Base-by-base conservation (phyloP, 2,113 vertebrate species). In the Aptenodytes forsteri region DNA sequence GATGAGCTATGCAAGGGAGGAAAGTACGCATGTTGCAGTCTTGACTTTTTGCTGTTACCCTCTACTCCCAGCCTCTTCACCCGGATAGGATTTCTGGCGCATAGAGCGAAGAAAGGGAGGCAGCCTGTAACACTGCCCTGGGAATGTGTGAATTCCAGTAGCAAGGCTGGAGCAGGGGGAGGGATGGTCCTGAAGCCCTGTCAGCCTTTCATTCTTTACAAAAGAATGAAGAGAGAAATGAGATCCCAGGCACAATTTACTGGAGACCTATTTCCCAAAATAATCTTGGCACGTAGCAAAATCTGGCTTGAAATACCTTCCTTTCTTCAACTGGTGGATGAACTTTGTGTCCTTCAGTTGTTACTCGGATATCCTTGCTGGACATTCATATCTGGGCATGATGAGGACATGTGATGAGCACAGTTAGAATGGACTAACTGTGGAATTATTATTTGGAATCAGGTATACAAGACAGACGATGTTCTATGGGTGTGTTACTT, bases 101-200 rank as follows among this genome's bases (percentile, higher is more conserved):
- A 3, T 77, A 55, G 66, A 83, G 27, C 2, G 34, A 90, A 88
- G 95, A 91, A 94, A 72, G 82, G 73, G 70, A 94, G 30, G 52
- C 69, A 76, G 81, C 26, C 3, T 64, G 34, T 46, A 81, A 36
- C 61, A 64, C 84, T 91, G 84, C 49, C 40, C 82, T 85, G 87
- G 61, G 97, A 94, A 96, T 83, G 91, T 91, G 95, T 95, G 92
- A 97, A 96, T 97, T 97, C 96, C 96, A 87, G 69, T 54, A 61
- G 86, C 59, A 73, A 50, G 83, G 58, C 49, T 90, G 89, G 32
- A 84, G 61, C 70, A 87, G 56, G 26, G 52, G 49, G 46, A 76
- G 66, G 84, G 27, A 73, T 90, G 58, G 62, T 94, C 71, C 90
- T 83, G 54, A 91, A 65, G 36, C 58, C 34, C 32, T 56, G 42